Conservation (phyloP, 1,140 invertebrate genomes). For the Cyclina sinensis region DNA sequence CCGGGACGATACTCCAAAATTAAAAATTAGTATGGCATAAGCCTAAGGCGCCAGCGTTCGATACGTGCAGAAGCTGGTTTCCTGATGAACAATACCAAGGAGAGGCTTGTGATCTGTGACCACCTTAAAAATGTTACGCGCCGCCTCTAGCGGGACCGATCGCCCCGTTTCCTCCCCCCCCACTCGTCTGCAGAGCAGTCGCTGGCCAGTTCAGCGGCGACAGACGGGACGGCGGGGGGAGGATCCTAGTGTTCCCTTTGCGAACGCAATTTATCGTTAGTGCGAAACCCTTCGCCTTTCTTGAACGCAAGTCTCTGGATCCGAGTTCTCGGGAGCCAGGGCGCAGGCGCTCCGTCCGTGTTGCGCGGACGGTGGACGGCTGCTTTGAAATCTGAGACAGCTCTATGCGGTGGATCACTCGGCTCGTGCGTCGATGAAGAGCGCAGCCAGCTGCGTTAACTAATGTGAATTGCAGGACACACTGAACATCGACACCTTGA, state of each 20-base stretch:
- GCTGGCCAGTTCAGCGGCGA: too few relatives aligned
- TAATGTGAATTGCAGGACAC: slow-evolving; percentile 94
- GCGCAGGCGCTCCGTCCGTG: neutral
- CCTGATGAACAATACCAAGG: slow-evolving; percentile 61
- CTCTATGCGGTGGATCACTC: slow-evolving; percentile 30
- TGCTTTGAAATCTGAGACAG: neutral
- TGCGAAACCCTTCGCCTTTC: too few relatives aligned
- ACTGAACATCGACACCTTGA: slow-evolving; percentile 93
- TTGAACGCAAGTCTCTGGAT: too few relatives aligned
- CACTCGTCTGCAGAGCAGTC: too few relatives aligned
- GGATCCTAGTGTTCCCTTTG: too few relatives aligned
- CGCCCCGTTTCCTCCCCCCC: too few relatives aligned
- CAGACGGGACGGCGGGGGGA: too few relatives aligned
- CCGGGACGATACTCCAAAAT: slow-evolving; percentile 68
- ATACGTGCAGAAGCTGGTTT: slow-evolving; percentile 63
- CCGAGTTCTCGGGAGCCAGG: too few relatives aligned
- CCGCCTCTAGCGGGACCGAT: too few relatives aligned
- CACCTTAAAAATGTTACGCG: too few relatives aligned
- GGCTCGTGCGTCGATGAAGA: slow-evolving; percentile 78
- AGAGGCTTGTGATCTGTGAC: slow-evolving; percentile 70
- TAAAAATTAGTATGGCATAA: slow-evolving; percentile 66
- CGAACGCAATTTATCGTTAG: too few relatives aligned
- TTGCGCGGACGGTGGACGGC: neutral
- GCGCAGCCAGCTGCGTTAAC: slow-evolving; percentile 92
- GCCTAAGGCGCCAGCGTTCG: slow-evolving; percentile 69